A percentile compares a stretch with the other conserved stretches of the same genome.
Evolutionary conservation across 2,113 vertebrate species (phyloP).

Genomic region (Vicugna pacos): DNA sequence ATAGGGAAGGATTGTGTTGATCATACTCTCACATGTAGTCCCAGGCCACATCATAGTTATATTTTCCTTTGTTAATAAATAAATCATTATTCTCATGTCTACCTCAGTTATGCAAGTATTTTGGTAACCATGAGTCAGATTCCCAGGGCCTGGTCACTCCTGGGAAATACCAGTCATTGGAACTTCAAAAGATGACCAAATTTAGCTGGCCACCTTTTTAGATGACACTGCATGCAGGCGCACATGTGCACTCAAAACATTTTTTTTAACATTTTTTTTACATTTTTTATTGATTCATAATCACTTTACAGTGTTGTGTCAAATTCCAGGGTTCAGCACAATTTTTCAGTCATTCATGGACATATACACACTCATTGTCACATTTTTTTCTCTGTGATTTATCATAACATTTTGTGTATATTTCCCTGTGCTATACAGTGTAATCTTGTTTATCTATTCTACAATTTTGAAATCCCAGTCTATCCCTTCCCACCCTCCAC

Average conservation of each 20-base stretch:
- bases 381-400: too few species aligned
- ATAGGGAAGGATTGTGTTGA: background rate
- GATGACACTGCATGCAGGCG: background rate
- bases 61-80: conserved; percentile 70
- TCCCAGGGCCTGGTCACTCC: background rate
- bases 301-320: too few species aligned
- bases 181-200: conserved; percentile 47
- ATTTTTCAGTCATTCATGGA: too few species aligned
- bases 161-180: conserved; percentile 38
- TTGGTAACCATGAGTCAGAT: conserved; percentile 65
- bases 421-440: too few species aligned
- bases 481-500: too few species aligned
- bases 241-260: background rate
- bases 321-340: too few species aligned
- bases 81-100: conserved; percentile 16
- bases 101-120: conserved; percentile 59
- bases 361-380: too few species aligned
- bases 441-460: too few species aligned
- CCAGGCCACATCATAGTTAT: background rate
- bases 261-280: background rate
- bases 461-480: too few species aligned
- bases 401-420: too few species aligned
- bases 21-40: background rate
- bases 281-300: too few species aligned
- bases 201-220: conserved; percentile 14